phyloP scores from a whole-genome alignment of 2,113 vertebrate species.

The Pipra filicauda region DNA sequence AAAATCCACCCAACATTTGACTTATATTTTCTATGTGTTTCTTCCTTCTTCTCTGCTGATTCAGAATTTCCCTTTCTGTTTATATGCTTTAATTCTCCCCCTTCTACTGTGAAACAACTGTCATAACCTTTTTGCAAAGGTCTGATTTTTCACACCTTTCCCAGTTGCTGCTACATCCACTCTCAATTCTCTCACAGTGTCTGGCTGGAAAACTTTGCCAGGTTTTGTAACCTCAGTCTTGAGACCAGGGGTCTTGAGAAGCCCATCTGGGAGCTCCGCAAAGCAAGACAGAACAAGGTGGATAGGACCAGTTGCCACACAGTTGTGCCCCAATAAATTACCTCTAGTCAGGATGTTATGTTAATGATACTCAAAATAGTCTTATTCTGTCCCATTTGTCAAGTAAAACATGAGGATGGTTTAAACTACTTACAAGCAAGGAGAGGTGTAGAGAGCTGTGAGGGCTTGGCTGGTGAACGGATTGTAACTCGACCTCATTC shows the following conservation, averaged over 20 bases:
- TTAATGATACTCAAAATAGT: background rate
- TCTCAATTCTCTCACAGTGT: conserved; percentile 13
- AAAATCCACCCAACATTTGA: background rate
- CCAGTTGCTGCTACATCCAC: background rate
- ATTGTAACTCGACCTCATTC: background rate
- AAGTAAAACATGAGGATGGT: background rate
- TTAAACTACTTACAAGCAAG: background rate
- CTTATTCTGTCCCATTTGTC: background rate
- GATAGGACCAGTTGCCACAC: background rate
- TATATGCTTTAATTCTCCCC: background rate
- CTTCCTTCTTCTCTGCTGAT: background rate
- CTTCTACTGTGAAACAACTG: background rate
- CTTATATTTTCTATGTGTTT: background rate
- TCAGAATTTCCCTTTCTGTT: background rate
- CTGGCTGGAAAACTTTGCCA: background rate
- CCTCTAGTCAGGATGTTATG: background rate
- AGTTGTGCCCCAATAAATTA: background rate
- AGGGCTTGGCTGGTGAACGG: background rate
- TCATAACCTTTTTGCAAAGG: conserved; percentile 20
- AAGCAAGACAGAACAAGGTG: background rate
- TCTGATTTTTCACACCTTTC: conserved; percentile 33
- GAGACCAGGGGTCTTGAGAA: background rate
- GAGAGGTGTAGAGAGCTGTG: background rate
- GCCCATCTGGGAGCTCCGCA: background rate
- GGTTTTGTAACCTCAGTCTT: background rate